Evolutionary conservation across 2,888 invertebrate species (phyloP), one percentile per base, ranked within the genome.

Genomic region (Harpalus rufipes): DNA sequence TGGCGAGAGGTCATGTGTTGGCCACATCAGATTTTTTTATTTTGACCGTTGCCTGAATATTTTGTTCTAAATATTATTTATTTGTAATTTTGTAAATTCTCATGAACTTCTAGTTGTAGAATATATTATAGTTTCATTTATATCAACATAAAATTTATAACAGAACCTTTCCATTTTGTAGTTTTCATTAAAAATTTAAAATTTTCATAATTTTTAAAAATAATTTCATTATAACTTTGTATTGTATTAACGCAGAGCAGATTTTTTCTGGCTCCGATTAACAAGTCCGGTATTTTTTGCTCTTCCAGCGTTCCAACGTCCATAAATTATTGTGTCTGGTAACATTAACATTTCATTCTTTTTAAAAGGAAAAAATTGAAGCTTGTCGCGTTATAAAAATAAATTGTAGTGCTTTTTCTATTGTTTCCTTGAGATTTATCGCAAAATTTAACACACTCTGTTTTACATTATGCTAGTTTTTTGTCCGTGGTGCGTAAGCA

Each of bases 381-480:
- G 39, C 68, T 32, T 39, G 68, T 68, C 68, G 68, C 39, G 12
- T 39, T 14, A 68, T 68, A 68, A 68, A 68, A 63, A 63, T 63
- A 68, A 32, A 68, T 68, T 39, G 32, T 14, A 68, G 68, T 39
- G 32, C 32, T 68, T 68, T 68, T 68, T 68, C 68, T 68, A 68
- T 68, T 68, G 68, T 68, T 68, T 68, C 39, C 68, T 68, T 68
- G 68, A 68, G 68, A 68, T 68, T 68, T 68, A 68, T 68, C 68
- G 68, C 39, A 39, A 68, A 68, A 68, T 68, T 68, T 68, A 68
- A 68, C 32, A 68, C 68, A 32, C 68, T 68, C 68, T 14, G 39
- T 68, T 68, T 39, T 68, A 32, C 32, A 25, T 32, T 68, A 68
- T 68, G 68, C 68, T 25, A 68, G 68, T 68, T 68, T 68, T 63